Evolutionary conservation across 2,797 vertebrate genomes (phyloP).

Genomic region (Cirrhinus mrigala): DNA sequence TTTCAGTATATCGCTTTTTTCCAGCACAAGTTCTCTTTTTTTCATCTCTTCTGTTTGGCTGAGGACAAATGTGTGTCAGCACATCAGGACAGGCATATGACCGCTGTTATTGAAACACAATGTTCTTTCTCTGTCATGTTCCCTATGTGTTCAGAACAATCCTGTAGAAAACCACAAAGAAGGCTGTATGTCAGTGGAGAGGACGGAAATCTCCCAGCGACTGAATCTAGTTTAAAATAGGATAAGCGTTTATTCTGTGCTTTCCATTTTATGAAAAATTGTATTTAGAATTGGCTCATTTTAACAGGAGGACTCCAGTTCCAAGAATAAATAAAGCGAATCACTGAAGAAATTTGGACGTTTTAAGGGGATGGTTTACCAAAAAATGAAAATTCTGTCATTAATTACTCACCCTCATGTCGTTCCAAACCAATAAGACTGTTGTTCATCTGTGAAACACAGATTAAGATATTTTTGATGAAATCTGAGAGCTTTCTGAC

Average conservation of each 20-base stretch:
- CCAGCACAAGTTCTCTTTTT: background rate
- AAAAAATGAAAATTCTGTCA: too few species aligned
- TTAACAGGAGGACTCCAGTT: background rate
- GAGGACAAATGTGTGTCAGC: slow-evolving; percentile 4
- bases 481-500: too few species aligned
- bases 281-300: background rate
- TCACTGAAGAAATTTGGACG: background rate
- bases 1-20: background rate
- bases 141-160: slow-evolving; percentile 10
- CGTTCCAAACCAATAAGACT: too few species aligned
- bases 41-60: background rate
- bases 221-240: background rate
- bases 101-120: slow-evolving; percentile 9
- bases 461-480: too few species aligned
- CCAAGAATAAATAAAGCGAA: slow-evolving; percentile 10
- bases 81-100: slow-evolving; percentile 18
- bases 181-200: background rate
- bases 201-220: background rate
- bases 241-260: slow-evolving; percentile 1
- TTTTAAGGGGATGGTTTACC: too few species aligned
- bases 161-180: background rate
- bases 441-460: too few species aligned
- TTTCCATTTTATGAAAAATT: background rate
- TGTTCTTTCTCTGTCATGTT: background rate
- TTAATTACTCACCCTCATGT: too few species aligned